Base-by-base conservation (phyloP, 2,113 vertebrate species). In the Nyctereutes procyonoides region DNA sequence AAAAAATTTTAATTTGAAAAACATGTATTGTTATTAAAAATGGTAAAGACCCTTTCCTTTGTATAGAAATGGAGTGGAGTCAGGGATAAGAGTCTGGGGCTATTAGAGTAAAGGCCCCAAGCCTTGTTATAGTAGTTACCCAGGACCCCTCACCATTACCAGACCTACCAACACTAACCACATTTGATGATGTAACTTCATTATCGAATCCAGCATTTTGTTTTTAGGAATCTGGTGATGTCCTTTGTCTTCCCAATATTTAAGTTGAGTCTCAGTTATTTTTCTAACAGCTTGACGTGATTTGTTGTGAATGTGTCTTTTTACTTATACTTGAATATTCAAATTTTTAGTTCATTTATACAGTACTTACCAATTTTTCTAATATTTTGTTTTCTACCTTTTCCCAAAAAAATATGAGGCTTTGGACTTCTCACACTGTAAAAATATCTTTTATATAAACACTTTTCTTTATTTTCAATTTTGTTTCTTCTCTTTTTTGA, bases 371-470 rank as follows among this genome's bases (percentile, higher is more conserved):
- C 80, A 5, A 62, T 32, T 67, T 95, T 93, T 79, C 11, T 62
- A 90, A 76, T 62, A 38, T 93, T 74, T 82, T 86, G 24, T 35
- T 69, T 86, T 94, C 77, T 65, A 4, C 7, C 11, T 80, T 88
- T 88, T 65, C 14, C 22, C 65, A 58, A 38, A 80, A 60, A 65
- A 58, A 32, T 69, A 81, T 62, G 14, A 69, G 26, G 12, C 8
- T 73, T n/a, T 76, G 1, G 16, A 9, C 32, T 85, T 4, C 20
- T 91, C 38, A 35, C 1, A 73, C 55, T 73, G 9, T 20, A 82
- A 93, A 91, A 96, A 95, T 62, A 80, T 4, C 19, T 84, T 88
- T 76, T 15, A 56, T 24, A 53, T 69, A 82, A 85, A 67, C 77
- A 79, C 87, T 55, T 89, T 84, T 79, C 15, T 83, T 91, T 17